Base-by-base conservation (phyloP, 2,888 invertebrate species). In the Heteropelma amictum region DNA sequence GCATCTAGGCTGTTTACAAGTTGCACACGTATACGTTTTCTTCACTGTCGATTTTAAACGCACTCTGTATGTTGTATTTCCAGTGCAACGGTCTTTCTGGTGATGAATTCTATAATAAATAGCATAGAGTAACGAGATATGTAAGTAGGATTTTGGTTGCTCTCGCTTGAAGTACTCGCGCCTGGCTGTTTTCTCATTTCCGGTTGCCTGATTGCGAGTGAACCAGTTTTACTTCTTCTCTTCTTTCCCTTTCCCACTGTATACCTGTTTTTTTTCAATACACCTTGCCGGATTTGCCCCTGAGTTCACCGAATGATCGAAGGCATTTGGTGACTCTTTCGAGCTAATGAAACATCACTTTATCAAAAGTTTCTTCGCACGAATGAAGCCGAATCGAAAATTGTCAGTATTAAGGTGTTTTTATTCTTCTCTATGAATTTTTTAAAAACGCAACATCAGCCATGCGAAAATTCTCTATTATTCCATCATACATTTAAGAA, bases 21-120 rank as follows among this genome's bases (percentile, higher is more conserved):
- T 49, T 64, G 21, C 49, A 45, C 51, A 17, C 8, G 58, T 14
- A 70, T 71, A 64, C 67, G 58, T 61, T 72, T 40, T 49, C 63
- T 78, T 82, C 81, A 85, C 83, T 85, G 78, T 86, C 85, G 82
- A 72, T 87, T 85, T 85, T 84, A 76, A 60, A 40, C 61, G 63
- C 72, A 40, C 54, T 38, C 33, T 30, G 38, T 49, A 70, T 21
- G 70, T 68, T 63, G 60, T 53, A 35, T 54, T 74, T 74, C 71
- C 42, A 47, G 23, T 23, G 14, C 40, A 60, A 64, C 61, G 53
- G 64, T 54, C 53, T 35, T 12, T 23, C 26, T 19, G 10, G n/a
- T n/a, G 8, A 56, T 6, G 10, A 45, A 19, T 33, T 49, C 8
- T 23, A 28, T 63, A 40, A 63, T 56, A 19, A 49, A 49, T 28